Evolutionary conservation across 2,888 invertebrate genomes (phyloP).

Genomic region (Drosophila borborema): DNA sequence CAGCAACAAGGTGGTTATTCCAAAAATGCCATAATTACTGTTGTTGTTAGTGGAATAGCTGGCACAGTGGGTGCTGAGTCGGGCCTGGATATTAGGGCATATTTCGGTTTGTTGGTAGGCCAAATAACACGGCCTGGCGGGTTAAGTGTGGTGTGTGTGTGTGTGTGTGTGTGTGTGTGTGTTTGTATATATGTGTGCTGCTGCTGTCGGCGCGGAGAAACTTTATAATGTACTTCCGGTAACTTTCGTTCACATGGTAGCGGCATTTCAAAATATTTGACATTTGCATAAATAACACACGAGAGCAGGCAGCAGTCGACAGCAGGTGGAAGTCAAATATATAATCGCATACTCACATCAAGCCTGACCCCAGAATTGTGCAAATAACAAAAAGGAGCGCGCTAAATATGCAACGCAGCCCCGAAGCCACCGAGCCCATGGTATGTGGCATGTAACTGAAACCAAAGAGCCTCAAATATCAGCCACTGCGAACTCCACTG

Average conservation of each 20-base stretch:
- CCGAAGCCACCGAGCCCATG: slow-evolving; percentile 41
- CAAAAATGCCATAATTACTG: slow-evolving; percentile 76
- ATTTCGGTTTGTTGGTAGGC: slow-evolving; percentile 73
- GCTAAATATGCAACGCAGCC: slow-evolving; percentile 58
- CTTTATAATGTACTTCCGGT: slow-evolving; percentile 78
- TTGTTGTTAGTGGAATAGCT: slow-evolving; percentile 49
- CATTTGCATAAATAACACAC: slow-evolving; percentile 78
- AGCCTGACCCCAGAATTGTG: slow-evolving; percentile 52
- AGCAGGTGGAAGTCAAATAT: slow-evolving; percentile 47
- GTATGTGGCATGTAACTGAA: slow-evolving; percentile 45
- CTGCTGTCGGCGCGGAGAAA: slow-evolving; percentile 35
- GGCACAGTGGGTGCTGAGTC: slow-evolving; percentile 15
- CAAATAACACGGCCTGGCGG: slow-evolving; percentile 55
- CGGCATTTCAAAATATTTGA: slow-evolving; percentile 79
- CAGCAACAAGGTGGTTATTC: slow-evolving; percentile 48
- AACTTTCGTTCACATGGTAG: slow-evolving; percentile 75
- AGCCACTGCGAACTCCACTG: background rate
- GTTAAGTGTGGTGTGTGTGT: background rate
- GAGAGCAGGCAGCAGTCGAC: slow-evolving; percentile 29
- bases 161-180: background rate
- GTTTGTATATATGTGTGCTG: background rate
- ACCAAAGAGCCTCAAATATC: slow-evolving; percentile 4
- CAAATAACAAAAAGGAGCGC: slow-evolving; percentile 64
- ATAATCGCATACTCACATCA: slow-evolving; percentile 26
- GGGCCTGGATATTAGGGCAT: slow-evolving; percentile 61